phyloP scores from a whole-genome alignment of 2,113 vertebrate species.

The Rhagologus leucostigma region DNA sequence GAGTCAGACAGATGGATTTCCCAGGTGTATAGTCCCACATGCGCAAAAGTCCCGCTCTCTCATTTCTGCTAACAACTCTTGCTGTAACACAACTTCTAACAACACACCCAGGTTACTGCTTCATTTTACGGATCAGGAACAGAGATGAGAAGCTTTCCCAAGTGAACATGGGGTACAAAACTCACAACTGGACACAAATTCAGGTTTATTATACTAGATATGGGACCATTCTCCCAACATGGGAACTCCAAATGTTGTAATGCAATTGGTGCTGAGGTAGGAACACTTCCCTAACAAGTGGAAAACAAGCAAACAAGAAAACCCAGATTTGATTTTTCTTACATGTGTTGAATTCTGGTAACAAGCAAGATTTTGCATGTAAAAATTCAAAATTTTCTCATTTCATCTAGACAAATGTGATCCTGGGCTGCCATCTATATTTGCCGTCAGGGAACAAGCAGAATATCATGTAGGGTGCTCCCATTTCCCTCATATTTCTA shows the following conservation, averaged over 20 bases:
- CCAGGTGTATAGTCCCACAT: fast-evolving
- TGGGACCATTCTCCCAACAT: not conserved
- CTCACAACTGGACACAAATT: not conserved
- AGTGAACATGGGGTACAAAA: not conserved
- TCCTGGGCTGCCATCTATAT: not conserved
- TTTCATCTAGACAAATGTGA: not conserved
- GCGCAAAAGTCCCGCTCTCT: not conserved
- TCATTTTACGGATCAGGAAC: not conserved
- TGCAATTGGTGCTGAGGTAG: not conserved
- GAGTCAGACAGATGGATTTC: not conserved
- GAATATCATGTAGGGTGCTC: not conserved
- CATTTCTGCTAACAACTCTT: not conserved
- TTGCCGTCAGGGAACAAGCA: not conserved
- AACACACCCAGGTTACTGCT: not conserved
- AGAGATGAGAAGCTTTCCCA: not conserved
- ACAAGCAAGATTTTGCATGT: not conserved
- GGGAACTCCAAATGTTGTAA: not conserved
- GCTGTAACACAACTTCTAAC: not conserved
- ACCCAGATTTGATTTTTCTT: not conserved
- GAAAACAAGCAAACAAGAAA: not conserved
- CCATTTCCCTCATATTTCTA: not conserved
- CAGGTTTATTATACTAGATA: not conserved
- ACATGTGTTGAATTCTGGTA: not conserved
- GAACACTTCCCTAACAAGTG: not conserved
- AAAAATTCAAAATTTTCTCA: not conserved